A percentile compares a stretch with the other conserved stretches of the same genome.
These are phyloP conservation scores for Paragorgia papillata DNA, from an alignment of 92 coral and sea anemone genomes.

Conservation along the genomic window DNA sequence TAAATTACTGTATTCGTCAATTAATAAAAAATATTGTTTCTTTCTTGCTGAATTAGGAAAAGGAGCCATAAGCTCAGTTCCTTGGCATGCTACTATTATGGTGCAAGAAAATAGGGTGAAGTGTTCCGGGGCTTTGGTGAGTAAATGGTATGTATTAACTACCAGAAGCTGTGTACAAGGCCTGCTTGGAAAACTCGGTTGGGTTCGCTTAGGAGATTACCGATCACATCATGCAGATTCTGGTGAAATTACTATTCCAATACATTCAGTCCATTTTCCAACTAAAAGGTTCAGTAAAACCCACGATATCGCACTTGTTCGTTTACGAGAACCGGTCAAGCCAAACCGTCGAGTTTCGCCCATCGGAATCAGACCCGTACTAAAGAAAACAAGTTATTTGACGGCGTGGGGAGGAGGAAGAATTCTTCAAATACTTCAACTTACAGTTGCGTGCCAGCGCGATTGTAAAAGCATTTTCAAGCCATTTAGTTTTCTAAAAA, in stretches of 20 bases:
- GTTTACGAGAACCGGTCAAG: not conserved
- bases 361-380: not conserved
- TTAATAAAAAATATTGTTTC: too few relatives aligned
- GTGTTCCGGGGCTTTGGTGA: conserved; percentile 26
- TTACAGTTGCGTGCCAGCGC: not conserved
- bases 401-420: conserved; percentile 10
- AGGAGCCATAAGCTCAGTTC: not conserved
- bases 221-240: not conserved
- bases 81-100: conserved; percentile 19
- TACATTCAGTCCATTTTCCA: not conserved
- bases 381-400: not conserved
- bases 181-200: not conserved
- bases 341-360: not conserved
- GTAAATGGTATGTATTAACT: not conserved
- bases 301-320: not conserved
- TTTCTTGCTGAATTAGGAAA: conserved; percentile 10
- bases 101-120: not conserved
- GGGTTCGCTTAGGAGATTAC: conserved; percentile 3
- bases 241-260: not conserved
- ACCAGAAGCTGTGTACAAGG: not conserved
- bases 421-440: not conserved
- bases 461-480: not conserved
- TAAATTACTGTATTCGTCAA: too few relatives aligned
- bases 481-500: not conserved
- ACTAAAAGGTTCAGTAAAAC: not conserved